These are phyloP conservation scores for Ia io DNA, from an alignment of 2,113 vertebrate species.

Conservation along the genomic window DNA sequence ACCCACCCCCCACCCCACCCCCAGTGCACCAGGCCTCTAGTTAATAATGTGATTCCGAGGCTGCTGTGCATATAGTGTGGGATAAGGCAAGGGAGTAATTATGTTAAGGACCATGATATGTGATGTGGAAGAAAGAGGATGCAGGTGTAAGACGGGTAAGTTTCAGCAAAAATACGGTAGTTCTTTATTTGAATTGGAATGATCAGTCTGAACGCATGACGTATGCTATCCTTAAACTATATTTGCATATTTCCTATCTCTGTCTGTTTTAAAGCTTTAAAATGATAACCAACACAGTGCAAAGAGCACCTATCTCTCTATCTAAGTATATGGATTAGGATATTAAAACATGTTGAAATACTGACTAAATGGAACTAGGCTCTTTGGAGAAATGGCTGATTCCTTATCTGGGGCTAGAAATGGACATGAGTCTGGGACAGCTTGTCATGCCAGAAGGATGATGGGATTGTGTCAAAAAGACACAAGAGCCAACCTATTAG, in stretches of 20 bases:
- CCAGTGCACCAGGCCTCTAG: no score
- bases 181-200: background rate
- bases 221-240: background rate
- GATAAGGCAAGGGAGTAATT: background rate
- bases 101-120: background rate
- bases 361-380: conserved; percentile 27
- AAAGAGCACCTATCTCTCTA: background rate
- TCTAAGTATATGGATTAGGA: background rate
- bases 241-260: background rate
- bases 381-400: conserved; percentile 52
- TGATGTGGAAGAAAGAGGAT: background rate
- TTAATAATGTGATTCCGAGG: background rate
- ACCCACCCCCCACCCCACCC: no score
- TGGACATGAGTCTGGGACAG: conserved; percentile 33
- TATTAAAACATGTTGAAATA: conserved; percentile 45
- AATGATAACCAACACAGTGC: background rate
- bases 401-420: conserved; percentile 60
- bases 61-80: background rate
- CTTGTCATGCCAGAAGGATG: conserved; percentile 22
- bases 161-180: background rate
- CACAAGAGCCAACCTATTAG: background rate
- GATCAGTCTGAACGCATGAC: background rate
- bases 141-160: background rate
- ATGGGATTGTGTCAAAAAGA: background rate
- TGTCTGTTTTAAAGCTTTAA: background rate